Conservation (phyloP, 92 coral and sea anemone genomes). For the Paragorgia papillata region DNA sequence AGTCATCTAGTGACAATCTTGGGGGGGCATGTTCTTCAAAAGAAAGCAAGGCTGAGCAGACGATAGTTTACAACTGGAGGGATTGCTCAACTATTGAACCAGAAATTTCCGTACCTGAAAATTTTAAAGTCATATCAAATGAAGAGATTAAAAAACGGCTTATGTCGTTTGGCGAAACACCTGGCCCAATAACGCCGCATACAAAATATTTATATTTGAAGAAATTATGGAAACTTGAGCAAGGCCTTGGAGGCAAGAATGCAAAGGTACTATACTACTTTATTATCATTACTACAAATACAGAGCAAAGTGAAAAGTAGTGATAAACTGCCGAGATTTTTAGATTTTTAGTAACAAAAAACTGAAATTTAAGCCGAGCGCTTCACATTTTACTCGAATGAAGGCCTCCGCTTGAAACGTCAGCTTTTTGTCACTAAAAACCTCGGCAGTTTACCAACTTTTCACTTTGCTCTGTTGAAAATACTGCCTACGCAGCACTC, state of each 20-base stretch:
- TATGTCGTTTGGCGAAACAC: constrained; percentile 61
- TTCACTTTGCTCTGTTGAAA: no score
- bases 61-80: constrained; percentile 86
- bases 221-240: constrained; percentile 62
- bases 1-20: neutral
- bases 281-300: no score
- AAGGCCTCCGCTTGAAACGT: no score
- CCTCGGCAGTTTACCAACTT: no score
- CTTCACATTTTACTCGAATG: no score
- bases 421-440: no score
- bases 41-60: constrained; percentile 37
- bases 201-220: constrained; percentile 69
- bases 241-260: constrained; percentile 44
- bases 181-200: constrained; percentile 77
- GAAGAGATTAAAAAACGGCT: constrained; percentile 56
- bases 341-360: no score
- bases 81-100: constrained; percentile 65
- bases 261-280: constrained; percentile 4
- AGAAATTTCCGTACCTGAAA: constrained; percentile 59
- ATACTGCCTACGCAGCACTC: no score
- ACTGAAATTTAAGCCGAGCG: neutral
- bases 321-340: no score
- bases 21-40: neutral
- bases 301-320: no score
- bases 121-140: constrained; percentile 14